Evolutionary conservation across 2,113 vertebrate genomes (phyloP), one percentile per base, ranked within the genome.

Genomic region (Podocnemis expansa): DNA sequence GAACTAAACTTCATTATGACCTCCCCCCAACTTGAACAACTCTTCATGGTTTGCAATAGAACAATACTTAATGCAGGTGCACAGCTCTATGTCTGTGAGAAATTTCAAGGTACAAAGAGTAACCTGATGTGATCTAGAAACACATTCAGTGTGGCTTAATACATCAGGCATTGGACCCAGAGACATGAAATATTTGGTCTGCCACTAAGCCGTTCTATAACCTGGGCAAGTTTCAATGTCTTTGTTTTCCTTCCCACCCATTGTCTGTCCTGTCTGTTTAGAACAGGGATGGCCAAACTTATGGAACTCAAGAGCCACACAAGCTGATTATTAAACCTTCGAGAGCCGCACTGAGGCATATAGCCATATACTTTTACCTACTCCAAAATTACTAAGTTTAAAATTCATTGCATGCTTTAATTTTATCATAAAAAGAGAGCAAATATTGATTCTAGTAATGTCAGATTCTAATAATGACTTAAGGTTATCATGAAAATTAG

Each of bases 1-100:
- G 34, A 84, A 80, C 25, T 2, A 80, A 47, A 84, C 5, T 54
- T 25, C 29, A 80, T 27, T 1, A 4, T 0, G 0, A 55, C 60
- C 8, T 10, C 70, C 63, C 85, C 70, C 63, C 85, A 31, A 34
- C 54, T 95, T 45, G 84, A 86, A 0, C 34, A 89, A 81, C 12
- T 83, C 75, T 82, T 87, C 45, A 51, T 73, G 31, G 89, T 29
- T 2, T 45, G 22, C 63, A 80, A 84, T 52, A 90, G 22, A 85
- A 76, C 47, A 78, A 67, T 17, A 6, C 0, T 55, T 43, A 85
- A 38, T 63, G 43, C 3, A 8, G 25, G 52, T 93, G 8, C 4
- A 1, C n/a, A 87, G 83, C 29, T 51, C 67, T 67, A 0, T 75
- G 67, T 27, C 47, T 52, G 34, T 38, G 17, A 22, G 67, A 41